Evolutionary conservation across 2,797 vertebrate species (phyloP).

Genomic region (Myiothlypis chrysogaster): DNA sequence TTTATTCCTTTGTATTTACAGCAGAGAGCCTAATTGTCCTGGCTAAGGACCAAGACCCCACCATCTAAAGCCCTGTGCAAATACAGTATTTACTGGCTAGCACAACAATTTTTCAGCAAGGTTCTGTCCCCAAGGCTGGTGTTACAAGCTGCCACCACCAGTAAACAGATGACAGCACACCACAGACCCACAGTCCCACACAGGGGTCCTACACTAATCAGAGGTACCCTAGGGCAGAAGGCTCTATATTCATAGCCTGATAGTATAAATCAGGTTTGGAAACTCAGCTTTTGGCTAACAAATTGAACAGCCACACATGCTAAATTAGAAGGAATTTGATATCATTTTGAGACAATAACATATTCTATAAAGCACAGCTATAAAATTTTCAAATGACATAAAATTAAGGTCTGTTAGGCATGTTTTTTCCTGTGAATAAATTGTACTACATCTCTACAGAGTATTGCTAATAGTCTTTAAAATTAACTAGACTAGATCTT

Average conservation of each 20-base stretch:
- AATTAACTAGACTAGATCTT: not conserved
- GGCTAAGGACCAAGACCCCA: not conserved
- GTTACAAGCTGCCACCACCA: not conserved
- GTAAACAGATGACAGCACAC: rapidly evolving
- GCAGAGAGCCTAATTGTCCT: not conserved
- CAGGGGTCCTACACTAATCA: not conserved
- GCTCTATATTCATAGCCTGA: not conserved
- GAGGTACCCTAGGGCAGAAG: not conserved
- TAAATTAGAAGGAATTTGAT: not conserved
- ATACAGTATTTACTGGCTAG: not conserved
- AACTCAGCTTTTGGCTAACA: not conserved
- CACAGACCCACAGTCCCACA: not conserved
- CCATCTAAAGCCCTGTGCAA: not conserved
- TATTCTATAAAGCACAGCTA: not conserved
- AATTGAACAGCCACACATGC: not conserved
- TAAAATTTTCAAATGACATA: not conserved
- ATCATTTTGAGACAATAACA: not conserved
- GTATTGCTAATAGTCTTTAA: not conserved
- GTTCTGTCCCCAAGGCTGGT: not conserved
- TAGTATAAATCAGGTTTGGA: not conserved
- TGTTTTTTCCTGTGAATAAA: not conserved
- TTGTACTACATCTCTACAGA: not conserved
- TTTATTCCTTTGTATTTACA: not conserved
- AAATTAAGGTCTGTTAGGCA: not conserved
- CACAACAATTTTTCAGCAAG: not conserved